A percentile compares a stretch with the other conserved stretches of the same genome.
phyloP scores from a whole-genome alignment of 2,888 invertebrate species.

The Netelia melanura region DNA sequence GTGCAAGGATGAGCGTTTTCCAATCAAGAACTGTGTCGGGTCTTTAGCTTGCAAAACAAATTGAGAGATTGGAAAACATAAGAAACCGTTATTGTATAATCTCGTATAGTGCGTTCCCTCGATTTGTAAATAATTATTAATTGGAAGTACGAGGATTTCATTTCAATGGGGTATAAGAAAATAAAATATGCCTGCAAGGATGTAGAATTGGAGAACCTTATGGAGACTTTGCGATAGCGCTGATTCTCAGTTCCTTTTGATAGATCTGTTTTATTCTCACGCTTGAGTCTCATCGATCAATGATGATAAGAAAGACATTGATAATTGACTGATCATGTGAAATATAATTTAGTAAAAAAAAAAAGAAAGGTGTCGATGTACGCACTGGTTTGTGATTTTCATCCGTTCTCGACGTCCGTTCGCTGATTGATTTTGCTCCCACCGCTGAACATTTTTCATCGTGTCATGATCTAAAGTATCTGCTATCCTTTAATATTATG shows the following conservation, averaged over 20 bases:
- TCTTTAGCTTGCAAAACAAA: conserved; percentile 30
- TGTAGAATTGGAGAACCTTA: conserved; percentile 34
- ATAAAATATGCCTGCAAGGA: conserved; percentile 38
- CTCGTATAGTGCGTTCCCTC: conserved; percentile 59
- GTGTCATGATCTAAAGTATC: conserved; percentile 43
- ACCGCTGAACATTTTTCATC: conserved; percentile 41
- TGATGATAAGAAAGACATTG: conserved; percentile 36
- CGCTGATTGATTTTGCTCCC: conserved; percentile 44
- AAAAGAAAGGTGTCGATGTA: conserved; percentile 50
- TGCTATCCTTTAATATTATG: conserved; percentile 52
- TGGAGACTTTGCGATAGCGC: conserved; percentile 22
- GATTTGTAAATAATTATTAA: conserved; percentile 70
- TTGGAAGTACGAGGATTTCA: conserved; percentile 41
- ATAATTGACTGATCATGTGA: conserved; percentile 46
- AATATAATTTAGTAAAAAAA: conserved; percentile 45
- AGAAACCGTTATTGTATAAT: conserved; percentile 52
- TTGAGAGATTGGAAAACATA: conserved; percentile 21
- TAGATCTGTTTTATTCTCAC: conserved; percentile 35
- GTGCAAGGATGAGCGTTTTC: background rate
- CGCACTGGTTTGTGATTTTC: conserved; percentile 62
- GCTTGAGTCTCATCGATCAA: conserved; percentile 28
- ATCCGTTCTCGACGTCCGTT: conserved; percentile 58
- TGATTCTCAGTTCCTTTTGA: conserved; percentile 33
- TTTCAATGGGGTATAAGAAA: conserved; percentile 41
- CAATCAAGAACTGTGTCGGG: background rate